Conservation (phyloP, 1,140 invertebrate species). For the Oryzaephilus surinamensis region DNA sequence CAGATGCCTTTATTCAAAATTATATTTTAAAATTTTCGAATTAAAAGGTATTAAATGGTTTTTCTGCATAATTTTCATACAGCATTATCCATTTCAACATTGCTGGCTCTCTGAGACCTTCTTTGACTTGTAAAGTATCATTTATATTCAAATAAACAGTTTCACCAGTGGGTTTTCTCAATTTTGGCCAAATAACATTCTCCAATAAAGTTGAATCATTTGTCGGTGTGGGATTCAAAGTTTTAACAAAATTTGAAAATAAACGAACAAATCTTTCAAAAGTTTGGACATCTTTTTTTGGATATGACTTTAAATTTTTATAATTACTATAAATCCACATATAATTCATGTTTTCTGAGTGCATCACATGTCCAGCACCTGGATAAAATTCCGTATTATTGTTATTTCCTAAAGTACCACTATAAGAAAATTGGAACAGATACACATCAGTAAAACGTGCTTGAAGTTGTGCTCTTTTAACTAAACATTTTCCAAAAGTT, state of each 20-base stretch:
- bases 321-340: neutral
- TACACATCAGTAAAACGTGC: no score
- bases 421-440: no score
- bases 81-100: no score
- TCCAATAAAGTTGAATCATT: neutral
- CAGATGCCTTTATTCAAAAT: no score
- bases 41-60: no score
- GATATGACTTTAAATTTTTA: neutral
- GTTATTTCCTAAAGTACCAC: no score
- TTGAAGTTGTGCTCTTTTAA: no score
- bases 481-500: no score
- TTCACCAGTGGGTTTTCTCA: neutral
- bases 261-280: neutral
- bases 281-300: neutral
- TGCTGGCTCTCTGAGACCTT: neutral
- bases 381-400: no score
- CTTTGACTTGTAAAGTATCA: neutral
- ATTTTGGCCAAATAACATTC: neutral
- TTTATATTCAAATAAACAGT: neutral
- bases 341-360: neutral
- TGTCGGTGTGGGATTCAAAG: neutral
- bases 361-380: neutral
- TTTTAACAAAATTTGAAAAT: neutral
- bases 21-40: no score
- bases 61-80: no score